A percentile compares a stretch with the other conserved stretches of the same genome.
Conservation (phyloP, 92 coral and sea anemone species). For the Phenganax marumi region DNA sequence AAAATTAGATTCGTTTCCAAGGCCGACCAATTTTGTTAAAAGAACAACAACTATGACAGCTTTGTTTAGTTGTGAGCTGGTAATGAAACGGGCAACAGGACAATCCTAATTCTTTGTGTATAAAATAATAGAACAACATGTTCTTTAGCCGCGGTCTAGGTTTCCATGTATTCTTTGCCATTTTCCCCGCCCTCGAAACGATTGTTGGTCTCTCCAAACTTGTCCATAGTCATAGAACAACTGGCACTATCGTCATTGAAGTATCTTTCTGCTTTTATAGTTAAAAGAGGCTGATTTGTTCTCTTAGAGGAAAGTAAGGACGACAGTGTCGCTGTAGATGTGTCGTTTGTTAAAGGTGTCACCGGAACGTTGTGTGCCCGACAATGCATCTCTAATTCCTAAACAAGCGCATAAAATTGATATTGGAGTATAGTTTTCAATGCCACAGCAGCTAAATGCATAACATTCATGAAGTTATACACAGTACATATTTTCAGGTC, state of each 20-base stretch:
- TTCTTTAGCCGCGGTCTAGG: background rate
- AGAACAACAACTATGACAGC: background rate
- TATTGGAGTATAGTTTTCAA: background rate
- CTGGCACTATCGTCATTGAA: background rate
- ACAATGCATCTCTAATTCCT: conserved; percentile 99
- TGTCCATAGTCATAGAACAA: conserved; percentile 36
- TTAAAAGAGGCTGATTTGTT: background rate
- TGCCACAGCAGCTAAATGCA: background rate
- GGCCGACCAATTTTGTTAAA: background rate
- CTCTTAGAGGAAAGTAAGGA: conserved; percentile 63
- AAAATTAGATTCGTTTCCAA: background rate
- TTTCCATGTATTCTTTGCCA: background rate
- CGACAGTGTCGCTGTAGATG: conserved; percentile 86
- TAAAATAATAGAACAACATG: background rate
- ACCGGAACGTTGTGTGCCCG: conserved; percentile 98
- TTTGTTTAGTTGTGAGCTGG: background rate
- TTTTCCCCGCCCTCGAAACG: conserved; percentile 1
- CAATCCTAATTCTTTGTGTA: background rate
- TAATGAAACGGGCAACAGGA: no score
- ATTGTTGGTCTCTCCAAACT: background rate
- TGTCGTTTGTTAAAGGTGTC: conserved; percentile 89
- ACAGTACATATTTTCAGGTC: background rate
- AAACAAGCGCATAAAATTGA: background rate
- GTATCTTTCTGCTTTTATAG: conserved; percentile 12
- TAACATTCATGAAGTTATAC: background rate